These are phyloP conservation scores for Apodemia zela DNA, from an alignment of 2,888 invertebrate species.

Conservation along the genomic window DNA sequence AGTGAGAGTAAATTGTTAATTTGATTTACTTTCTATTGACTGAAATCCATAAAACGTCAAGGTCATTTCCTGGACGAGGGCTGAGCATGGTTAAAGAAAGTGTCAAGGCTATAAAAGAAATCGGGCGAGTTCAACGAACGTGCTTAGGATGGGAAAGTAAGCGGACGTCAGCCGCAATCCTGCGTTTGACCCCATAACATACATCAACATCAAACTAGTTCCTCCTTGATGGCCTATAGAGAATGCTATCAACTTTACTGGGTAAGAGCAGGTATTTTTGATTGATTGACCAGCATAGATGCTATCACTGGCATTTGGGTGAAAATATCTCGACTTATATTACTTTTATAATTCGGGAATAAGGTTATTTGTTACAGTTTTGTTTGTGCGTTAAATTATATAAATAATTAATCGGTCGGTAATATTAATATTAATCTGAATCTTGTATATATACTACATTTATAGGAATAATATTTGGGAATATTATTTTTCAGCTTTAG, in stretches of 20 bases:
- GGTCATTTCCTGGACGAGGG: constrained; percentile 53
- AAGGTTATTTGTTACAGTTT: background rate
- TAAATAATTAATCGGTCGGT: constrained; percentile 4
- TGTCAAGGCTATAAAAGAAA: constrained; percentile 78
- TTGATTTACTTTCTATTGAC: constrained; percentile 66
- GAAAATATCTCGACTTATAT: background rate
- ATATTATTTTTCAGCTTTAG: constrained; percentile 38
- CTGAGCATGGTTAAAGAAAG: constrained; percentile 73
- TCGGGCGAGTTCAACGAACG: constrained; percentile 69
- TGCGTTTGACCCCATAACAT: constrained; percentile 71
- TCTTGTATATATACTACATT: background rate
- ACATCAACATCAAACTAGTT: constrained; percentile 66
- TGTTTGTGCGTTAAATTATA: constrained; percentile 59
- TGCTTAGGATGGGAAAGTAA: constrained; percentile 70
- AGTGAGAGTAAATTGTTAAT: constrained; percentile 69
- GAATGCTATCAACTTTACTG: constrained; percentile 36
- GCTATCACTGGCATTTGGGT: constrained; percentile 37
- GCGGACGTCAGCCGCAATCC: constrained; percentile 47
- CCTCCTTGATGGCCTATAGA: constrained; percentile 47
- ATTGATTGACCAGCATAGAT: constrained; percentile 39
- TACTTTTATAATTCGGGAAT: background rate
- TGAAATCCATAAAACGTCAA: constrained; percentile 46
- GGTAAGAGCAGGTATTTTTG: constrained; percentile 43
- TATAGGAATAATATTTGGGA: background rate
- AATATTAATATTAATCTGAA: background rate